These are phyloP conservation scores for Plumapathes pennacea DNA, from an alignment of 92 coral and sea anemone genomes.

Conservation along the genomic window DNA sequence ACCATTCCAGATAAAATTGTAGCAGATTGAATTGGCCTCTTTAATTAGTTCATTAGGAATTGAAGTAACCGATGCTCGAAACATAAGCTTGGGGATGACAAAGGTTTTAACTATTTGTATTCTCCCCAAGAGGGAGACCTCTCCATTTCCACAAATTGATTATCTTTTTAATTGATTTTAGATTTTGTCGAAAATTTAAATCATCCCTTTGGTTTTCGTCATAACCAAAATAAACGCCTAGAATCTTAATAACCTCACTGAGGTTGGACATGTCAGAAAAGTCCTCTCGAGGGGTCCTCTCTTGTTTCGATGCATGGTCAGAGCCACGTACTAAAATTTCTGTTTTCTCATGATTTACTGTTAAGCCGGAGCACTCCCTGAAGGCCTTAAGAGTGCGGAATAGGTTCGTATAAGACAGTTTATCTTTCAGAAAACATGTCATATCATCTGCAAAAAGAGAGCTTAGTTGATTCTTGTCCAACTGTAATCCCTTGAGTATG, in stretches of 20 bases:
- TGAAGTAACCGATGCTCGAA: neutral
- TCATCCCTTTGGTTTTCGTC: constrained; percentile 3
- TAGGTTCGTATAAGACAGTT: neutral
- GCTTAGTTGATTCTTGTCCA: constrained; percentile 6
- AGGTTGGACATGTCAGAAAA: neutral
- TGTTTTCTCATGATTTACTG: constrained; percentile 17
- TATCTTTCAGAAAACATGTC: constrained; percentile 8
- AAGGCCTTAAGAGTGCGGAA: constrained; percentile 1
- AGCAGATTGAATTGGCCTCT: neutral
- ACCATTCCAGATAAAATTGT: neutral
- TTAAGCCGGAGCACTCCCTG: constrained; percentile 8
- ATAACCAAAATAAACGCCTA: constrained; percentile 3
- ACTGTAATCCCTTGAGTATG: constrained; percentile 3
- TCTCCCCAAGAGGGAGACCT: neutral
- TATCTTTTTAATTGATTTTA: constrained; percentile 4
- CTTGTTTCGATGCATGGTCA: too few species aligned
- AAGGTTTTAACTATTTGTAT: constrained; percentile 1
- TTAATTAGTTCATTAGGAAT: neutral
- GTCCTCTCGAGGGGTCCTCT: neutral
- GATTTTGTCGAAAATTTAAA: constrained; percentile 5
- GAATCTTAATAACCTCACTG: neutral
- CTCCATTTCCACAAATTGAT: constrained; percentile 1
- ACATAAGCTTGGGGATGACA: constrained; percentile 3
- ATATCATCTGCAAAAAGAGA: constrained; percentile 15
- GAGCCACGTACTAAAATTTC: constrained; percentile 1